Conservation (phyloP, 2,113 vertebrate genomes). For the Xiphophorus couchianus region DNA sequence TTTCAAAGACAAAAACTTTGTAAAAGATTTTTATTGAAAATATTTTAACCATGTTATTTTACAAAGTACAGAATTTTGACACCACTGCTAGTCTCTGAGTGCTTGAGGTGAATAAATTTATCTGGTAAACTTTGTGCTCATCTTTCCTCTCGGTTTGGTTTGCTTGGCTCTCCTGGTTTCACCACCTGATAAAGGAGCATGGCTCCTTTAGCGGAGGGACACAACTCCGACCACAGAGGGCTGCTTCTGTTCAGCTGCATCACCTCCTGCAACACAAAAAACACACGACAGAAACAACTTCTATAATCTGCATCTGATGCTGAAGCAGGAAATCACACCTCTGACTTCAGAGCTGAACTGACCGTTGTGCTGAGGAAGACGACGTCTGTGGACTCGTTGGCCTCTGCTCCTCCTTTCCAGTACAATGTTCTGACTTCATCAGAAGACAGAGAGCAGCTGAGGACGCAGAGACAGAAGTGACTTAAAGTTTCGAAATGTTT, state of each 20-base stretch:
- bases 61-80: conserved; percentile 26
- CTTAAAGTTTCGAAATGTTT: not conserved
- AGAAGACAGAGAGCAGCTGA: conserved; percentile 84
- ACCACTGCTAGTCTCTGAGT: not conserved
- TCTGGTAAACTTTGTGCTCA: not conserved
- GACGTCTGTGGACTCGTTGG: conserved; percentile 87
- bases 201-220: conserved; percentile 91
- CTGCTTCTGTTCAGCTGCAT: conserved; percentile 73
- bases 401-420: conserved; percentile 85
- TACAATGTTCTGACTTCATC: conserved; percentile 84
- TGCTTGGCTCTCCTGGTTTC: conserved; percentile 40
- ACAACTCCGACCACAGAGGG: conserved; percentile 85
- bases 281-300: not conserved
- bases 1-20: conserved; percentile 9
- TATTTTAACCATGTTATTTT: conserved; percentile 15
- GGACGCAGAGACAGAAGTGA: conserved; percentile 11
- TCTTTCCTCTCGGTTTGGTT: conserved; percentile 9
- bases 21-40: conserved; percentile 36
- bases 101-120: conserved; percentile 15
- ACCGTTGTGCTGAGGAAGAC: conserved; percentile 84
- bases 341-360: conserved; percentile 8
- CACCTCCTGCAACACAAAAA: conserved; percentile 71
- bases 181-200: conserved; percentile 76
- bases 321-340: not conserved
- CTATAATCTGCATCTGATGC: not conserved